Percentiles rank a stretch among this genome's conserved stretches.
Evolutionary conservation across 2,888 invertebrate species (phyloP).

Genomic region (Lasioglossum pauxillum): DNA sequence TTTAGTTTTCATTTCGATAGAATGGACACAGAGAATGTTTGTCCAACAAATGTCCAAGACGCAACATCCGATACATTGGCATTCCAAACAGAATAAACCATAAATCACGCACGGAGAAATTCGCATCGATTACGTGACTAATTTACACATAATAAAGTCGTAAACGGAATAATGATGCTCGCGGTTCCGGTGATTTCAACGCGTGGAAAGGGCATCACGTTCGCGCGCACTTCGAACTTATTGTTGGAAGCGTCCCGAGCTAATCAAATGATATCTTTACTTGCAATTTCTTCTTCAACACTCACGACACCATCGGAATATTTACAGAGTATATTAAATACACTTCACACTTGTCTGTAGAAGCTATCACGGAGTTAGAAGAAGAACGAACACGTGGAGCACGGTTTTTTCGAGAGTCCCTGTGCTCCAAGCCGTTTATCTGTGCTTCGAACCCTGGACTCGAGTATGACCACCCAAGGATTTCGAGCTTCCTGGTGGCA

Average conservation of each 20-base stretch:
- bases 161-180: not conserved
- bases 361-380: not conserved
- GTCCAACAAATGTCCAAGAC: not conserved
- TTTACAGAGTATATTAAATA: not conserved
- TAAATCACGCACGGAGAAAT: not conserved
- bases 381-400: not conserved
- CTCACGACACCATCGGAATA: not conserved
- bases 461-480: constrained; percentile 65
- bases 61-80: not conserved
- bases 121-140: not conserved
- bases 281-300: not conserved
- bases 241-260: not conserved
- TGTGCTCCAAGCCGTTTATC: constrained; percentile 50
- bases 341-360: not conserved
- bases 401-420: constrained; percentile 2
- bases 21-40: not conserved
- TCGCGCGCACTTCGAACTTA: not conserved
- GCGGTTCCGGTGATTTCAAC: not conserved
- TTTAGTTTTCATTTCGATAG: too few species aligned
- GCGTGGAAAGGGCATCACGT: not conserved
- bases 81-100: not conserved
- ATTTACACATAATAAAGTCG: constrained; percentile 15
- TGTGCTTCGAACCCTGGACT: constrained; percentile 30
- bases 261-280: not conserved
- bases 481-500: constrained; percentile 52